Evolutionary conservation across 1,140 invertebrate species (phyloP), one percentile per base, ranked within the genome.

Genomic region (Polypedilum pembai): DNA sequence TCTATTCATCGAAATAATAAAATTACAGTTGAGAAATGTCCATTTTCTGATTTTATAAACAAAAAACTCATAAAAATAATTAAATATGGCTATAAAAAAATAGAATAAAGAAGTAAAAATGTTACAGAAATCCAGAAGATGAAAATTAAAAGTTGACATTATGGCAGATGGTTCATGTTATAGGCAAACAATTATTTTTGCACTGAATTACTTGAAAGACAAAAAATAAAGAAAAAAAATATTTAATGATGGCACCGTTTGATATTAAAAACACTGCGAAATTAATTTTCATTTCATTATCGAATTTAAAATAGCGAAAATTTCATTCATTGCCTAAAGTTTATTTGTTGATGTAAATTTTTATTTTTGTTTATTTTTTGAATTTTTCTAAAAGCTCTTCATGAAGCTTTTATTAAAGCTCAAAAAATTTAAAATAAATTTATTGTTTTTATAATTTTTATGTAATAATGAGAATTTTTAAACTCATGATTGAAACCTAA

Each of bases 401-500:
- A n/a, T n/a, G n/a, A 33, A 33, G 24, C 24, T 33, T 33, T 33
- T 33, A 33, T n/a, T 8, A 56, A 12, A 8, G 15, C 45, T 33
- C 45, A 56, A 56, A 12, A 15, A 12, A 8, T 45, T 45, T 56
- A 15, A 56, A 56, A 4, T 56, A 56, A n/a, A n/a, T n/a, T 56
- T 56, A 56, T 56, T 56, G 45, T 56, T 56, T 56, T 56, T 56
- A n/a, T 56, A 15, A 56, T 56, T 56, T 56, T 56, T 56, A 12
- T 33, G 5, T 33, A 56, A 12, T n/a, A n/a, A 56, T 56, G 45
- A 56, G 45, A 56, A n/a, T 56, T 56, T 45, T 56, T 15, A 56
- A 56, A 56, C 45, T 56, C 45, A 56, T 56, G 45, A 56, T n/a
- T 56, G 45, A 56, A 56, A 56, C 45, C 45, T 56, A 56, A 56